Percentiles rank a stretch among this genome's conserved stretches.
Conservation (phyloP, 2,113 vertebrate species). For the Meles meles region DNA sequence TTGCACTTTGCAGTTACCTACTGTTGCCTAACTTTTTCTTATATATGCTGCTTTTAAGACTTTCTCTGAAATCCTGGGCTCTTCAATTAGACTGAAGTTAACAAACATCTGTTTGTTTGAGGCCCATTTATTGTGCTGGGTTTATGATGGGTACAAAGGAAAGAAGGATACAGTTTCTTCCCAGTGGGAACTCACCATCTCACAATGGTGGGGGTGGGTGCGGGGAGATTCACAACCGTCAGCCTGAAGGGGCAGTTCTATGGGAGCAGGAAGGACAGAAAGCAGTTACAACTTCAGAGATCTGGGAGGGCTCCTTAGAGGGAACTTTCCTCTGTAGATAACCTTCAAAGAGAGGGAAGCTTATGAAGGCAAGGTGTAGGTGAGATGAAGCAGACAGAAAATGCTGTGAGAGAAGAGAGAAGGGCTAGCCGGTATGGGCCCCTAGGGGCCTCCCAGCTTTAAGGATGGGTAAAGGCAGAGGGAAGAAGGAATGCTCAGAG, state of each 20-base stretch:
- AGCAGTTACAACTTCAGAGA: not conserved
- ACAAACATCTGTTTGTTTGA: conserved; percentile 58
- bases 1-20: not conserved
- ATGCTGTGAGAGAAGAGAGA: not conserved
- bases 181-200: not conserved
- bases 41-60: conserved; percentile 46
- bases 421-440: not conserved
- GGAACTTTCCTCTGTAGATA: not conserved
- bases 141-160: conserved; percentile 51
- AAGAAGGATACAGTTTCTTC: not conserved
- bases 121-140: not conserved
- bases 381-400: not conserved
- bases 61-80: conserved; percentile 48
- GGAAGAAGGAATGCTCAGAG: not conserved
- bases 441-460: not conserved
- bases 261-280: not conserved
- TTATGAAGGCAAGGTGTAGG: not conserved
- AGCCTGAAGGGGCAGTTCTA: not conserved
- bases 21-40: conserved; percentile 42
- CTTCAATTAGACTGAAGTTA: conserved; percentile 59
- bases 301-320: not conserved
- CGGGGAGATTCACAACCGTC: not conserved
- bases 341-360: not conserved
- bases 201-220: too few species aligned
- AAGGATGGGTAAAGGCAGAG: not conserved